These are phyloP conservation scores for Myotis brandtii DNA, from an alignment of 2,113 vertebrate species.

Conservation along the genomic window DNA sequence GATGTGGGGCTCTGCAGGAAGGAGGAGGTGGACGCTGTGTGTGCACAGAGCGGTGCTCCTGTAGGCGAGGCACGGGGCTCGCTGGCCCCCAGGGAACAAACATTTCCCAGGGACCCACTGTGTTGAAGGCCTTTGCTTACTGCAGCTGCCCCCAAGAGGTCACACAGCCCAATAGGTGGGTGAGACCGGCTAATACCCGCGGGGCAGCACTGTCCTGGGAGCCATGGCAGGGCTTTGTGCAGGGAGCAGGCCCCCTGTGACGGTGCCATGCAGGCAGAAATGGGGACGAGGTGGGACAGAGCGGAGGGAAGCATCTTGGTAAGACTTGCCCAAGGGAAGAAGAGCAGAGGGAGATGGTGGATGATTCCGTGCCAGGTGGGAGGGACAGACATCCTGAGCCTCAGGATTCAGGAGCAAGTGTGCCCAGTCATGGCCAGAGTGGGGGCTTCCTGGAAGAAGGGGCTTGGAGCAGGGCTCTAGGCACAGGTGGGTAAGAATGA, in stretches of 20 bases:
- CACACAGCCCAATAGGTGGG: background rate
- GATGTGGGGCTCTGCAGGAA: background rate
- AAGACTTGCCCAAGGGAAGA: background rate
- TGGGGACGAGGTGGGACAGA: too few species aligned
- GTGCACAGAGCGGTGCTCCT: background rate
- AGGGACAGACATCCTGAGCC: background rate
- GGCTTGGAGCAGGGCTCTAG: background rate
- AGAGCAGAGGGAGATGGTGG: background rate
- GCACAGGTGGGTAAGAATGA: background rate
- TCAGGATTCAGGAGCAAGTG: background rate
- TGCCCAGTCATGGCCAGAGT: background rate
- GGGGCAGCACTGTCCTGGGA: background rate
- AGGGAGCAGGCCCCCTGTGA: background rate
- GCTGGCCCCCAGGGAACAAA: background rate
- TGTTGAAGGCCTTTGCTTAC: conserved; percentile 1
- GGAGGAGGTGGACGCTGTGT: background rate
- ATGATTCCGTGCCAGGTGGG: background rate
- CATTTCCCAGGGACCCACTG: background rate
- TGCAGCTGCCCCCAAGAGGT: background rate
- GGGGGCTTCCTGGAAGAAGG: background rate
- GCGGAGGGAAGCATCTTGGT: background rate
- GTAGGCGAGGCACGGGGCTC: background rate
- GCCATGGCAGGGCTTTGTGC: background rate
- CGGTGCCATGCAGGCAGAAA: background rate
- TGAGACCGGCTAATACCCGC: background rate